phyloP scores from a whole-genome alignment of 2,113 vertebrate species.

The Ondatra zibethicus region DNA sequence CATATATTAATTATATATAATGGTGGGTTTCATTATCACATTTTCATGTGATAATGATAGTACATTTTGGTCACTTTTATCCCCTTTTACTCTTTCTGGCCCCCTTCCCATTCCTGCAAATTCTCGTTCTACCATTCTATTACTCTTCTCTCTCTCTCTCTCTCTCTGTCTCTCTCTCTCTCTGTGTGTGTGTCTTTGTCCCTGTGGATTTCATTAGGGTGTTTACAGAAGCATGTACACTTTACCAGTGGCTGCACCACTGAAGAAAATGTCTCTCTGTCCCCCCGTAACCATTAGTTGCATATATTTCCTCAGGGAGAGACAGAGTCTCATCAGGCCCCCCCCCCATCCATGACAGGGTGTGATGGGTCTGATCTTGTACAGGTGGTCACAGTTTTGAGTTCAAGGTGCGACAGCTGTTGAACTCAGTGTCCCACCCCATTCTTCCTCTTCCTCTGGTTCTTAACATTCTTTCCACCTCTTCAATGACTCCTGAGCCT shows the following conservation, averaged over 20 bases:
- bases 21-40: neutral
- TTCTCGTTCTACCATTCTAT: too few relatives aligned
- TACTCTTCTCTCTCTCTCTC: neutral
- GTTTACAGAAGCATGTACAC: neutral
- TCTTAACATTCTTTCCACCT: neutral
- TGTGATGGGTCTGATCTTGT: neutral
- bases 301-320: neutral
- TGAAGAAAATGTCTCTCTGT: neutral
- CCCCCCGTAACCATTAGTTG: neutral
- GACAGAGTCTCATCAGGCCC: neutral
- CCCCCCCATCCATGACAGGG: neutral
- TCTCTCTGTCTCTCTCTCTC: too few relatives aligned
- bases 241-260: neutral
- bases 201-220: neutral
- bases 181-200: neutral
- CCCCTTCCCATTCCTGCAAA: neutral
- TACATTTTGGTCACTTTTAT: neutral
- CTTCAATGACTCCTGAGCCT: neutral
- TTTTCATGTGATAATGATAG: neutral
- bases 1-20: neutral
- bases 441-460: neutral
- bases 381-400: neutral
- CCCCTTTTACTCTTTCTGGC: neutral
- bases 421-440: neutral
- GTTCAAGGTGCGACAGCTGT: neutral